Conservation (phyloP, 2,888 invertebrate genomes). For the Tinea trinotella region DNA sequence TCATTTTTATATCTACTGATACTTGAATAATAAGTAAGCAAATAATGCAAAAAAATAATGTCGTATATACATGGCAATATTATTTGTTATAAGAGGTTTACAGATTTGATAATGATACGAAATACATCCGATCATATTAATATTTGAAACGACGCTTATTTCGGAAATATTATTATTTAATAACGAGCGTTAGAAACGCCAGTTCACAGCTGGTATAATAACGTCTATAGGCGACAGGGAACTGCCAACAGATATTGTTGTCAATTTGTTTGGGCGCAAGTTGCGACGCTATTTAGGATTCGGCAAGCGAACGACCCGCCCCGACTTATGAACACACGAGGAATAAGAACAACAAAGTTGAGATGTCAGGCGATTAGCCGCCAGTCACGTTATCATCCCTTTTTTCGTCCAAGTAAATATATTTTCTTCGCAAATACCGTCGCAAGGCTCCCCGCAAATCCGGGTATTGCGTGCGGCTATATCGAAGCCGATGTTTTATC, state of each 20-base stretch:
- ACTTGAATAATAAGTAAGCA: no score
- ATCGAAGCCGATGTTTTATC: conserved; percentile 21
- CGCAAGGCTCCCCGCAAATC: conserved; percentile 23
- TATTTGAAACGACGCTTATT: background rate
- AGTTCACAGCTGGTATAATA: conserved; percentile 43
- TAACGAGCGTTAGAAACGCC: conserved; percentile 26
- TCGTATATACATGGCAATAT: no score
- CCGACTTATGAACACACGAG: conserved; percentile 57
- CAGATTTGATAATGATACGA: background rate
- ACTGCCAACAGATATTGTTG: conserved; percentile 61
- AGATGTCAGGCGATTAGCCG: conserved; percentile 60
- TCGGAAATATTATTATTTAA: background rate
- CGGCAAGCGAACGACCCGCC: conserved; percentile 45
- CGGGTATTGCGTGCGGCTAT: conserved; percentile 21
- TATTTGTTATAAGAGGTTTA: background rate
- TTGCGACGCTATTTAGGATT: conserved; percentile 52
- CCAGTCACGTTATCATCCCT: conserved; percentile 49
- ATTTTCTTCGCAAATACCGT: conserved; percentile 32
- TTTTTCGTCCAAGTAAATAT: conserved; percentile 41
- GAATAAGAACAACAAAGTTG: conserved; percentile 65
- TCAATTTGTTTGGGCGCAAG: conserved; percentile 59
- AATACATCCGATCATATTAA: background rate
- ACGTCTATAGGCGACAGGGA: conserved; percentile 48
- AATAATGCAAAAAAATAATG: no score
- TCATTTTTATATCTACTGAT: no score